Evolutionary conservation across 2,888 invertebrate genomes (phyloP).

Genomic region (Lagria hirta): DNA sequence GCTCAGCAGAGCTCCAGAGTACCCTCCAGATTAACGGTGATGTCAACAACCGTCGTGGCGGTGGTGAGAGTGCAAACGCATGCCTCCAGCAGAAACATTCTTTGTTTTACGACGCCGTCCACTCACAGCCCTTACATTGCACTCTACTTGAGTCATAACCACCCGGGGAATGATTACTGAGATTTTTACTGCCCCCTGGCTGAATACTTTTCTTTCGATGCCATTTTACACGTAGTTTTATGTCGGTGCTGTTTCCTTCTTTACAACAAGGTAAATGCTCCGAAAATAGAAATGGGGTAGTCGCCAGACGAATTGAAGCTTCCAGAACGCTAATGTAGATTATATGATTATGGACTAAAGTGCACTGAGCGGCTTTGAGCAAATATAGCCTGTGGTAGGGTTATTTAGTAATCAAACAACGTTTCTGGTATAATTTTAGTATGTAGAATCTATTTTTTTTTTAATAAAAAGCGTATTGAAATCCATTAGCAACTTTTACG

Average conservation of each 20-base stretch:
- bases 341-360: no score
- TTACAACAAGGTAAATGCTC: constrained; percentile 28
- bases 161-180: constrained; percentile 44
- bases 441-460: no score
- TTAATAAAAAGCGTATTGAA: no score
- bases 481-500: no score
- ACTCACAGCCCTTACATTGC: constrained; percentile 44
- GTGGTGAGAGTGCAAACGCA: constrained; percentile 36
- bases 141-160: constrained; percentile 47
- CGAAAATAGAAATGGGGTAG: constrained; percentile 11
- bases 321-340: no score
- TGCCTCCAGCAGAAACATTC: constrained; percentile 39
- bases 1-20: no score
- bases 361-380: no score
- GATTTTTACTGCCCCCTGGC: constrained; percentile 41
- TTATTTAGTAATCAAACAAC: no score
- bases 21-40: constrained; percentile 14
- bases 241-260: constrained; percentile 18
- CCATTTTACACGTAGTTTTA: constrained; percentile 34
- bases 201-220: constrained; percentile 31
- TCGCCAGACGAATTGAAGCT: no score
- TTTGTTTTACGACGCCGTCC: constrained; percentile 46
- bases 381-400: no score
- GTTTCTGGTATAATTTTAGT: no score
- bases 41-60: constrained; percentile 32